These are phyloP conservation scores for Rallus limicola DNA, from an alignment of 2,113 vertebrate species.

Conservation along the genomic window DNA sequence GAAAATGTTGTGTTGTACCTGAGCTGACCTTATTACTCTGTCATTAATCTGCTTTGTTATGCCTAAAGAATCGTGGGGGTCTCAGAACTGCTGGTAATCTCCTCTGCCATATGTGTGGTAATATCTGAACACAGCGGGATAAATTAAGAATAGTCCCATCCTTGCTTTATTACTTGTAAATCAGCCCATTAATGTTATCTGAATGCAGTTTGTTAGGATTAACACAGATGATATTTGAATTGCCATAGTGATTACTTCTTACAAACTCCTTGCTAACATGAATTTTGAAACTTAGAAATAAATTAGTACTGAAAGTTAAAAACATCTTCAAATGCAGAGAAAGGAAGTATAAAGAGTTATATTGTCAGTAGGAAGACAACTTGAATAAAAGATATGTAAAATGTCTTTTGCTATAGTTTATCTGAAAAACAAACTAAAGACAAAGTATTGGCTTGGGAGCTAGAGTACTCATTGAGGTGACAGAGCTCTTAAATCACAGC, in stretches of 20 bases:
- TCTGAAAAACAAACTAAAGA: constrained; percentile 2
- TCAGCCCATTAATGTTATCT: constrained; percentile 43
- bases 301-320: neutral
- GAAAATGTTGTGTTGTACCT: constrained; percentile 21
- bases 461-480: neutral
- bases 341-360: neutral
- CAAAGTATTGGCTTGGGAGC: neutral
- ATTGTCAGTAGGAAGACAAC: neutral
- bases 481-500: neutral
- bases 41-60: constrained; percentile 46
- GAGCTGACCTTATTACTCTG: constrained; percentile 30
- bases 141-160: neutral
- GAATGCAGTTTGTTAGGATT: constrained; percentile 32
- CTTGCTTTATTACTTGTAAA: constrained; percentile 58
- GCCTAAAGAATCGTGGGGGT: neutral
- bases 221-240: constrained; percentile 20
- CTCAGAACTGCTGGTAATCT: constrained; percentile 21
- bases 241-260: neutral
- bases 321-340: neutral
- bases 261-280: neutral
- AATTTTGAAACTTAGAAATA: constrained; percentile 31
- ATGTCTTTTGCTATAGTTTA: neutral
- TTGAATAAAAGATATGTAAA: neutral
- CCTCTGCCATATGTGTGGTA: constrained; percentile 19
- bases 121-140: constrained; percentile 7